Conservation (phyloP, 2,797 vertebrate species). For the Macrochelys suwanniensis region DNA sequence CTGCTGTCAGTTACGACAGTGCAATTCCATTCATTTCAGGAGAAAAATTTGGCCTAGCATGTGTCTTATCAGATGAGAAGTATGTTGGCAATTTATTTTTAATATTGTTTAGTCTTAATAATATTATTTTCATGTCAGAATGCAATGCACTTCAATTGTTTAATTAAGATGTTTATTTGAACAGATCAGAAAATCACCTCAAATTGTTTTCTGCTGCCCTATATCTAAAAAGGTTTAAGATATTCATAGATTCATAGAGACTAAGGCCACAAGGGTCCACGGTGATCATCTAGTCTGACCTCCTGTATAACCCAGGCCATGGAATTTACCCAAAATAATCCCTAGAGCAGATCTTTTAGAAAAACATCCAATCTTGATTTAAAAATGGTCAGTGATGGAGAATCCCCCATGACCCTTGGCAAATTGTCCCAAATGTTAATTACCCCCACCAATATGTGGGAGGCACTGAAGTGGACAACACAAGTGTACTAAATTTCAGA, state of each 20-base stretch:
- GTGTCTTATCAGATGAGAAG: background rate
- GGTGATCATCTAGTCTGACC: background rate
- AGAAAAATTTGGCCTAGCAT: fast-evolving
- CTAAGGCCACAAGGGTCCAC: background rate
- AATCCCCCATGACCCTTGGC: background rate
- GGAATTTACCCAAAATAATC: background rate
- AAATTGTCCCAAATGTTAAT: background rate
- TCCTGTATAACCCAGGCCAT: background rate
- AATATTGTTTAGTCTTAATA: background rate
- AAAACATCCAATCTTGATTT: background rate
- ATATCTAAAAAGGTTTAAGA: constrained; percentile 66
- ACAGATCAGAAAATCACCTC: background rate
- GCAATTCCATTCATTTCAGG: fast-evolving
- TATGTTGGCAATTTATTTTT: background rate
- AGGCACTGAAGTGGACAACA: constrained; percentile 53
- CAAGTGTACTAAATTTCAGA: constrained; percentile 64
- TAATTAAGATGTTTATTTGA: background rate
- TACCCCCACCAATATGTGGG: background rate
- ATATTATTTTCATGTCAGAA: background rate
- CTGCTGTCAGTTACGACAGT: background rate
- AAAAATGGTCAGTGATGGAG: background rate
- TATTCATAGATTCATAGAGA: constrained; percentile 46
- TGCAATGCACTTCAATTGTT: background rate
- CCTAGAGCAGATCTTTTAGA: background rate
- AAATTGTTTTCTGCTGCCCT: constrained; percentile 45